Conservation (phyloP, 2,797 vertebrate genomes). For the Bovichtus diacanthus region DNA sequence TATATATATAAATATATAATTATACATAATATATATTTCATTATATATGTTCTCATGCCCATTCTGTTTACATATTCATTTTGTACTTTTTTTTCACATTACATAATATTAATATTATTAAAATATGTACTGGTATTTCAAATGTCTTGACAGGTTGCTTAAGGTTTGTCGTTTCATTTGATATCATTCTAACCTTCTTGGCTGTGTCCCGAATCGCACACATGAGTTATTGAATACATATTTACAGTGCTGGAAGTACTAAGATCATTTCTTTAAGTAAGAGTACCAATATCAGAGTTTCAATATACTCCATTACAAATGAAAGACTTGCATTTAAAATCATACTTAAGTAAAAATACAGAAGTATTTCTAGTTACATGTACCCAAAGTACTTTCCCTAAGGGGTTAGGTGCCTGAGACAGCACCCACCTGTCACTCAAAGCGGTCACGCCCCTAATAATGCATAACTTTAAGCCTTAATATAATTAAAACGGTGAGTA, state of each 20-base stretch:
- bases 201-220: slow-evolving; percentile 6
- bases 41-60: no score
- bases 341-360: neutral
- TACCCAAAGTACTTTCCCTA: no score
- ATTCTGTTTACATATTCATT: neutral
- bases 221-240: neutral
- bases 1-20: no score
- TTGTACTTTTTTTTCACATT: neutral
- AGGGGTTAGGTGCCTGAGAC: no score
- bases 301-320: neutral
- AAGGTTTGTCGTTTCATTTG: neutral
- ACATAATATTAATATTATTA: neutral
- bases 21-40: no score
- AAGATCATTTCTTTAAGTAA: neutral
- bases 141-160: neutral
- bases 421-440: no score
- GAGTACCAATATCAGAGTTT: neutral
- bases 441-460: no score
- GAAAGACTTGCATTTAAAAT: neutral
- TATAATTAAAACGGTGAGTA: no score
- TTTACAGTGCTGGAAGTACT: neutral
- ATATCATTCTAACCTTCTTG: neutral
- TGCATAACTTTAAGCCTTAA: no score
- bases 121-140: neutral
- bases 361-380: neutral